Evolutionary conservation across 2,113 vertebrate genomes (phyloP).

Genomic region (Heteronetta atricapilla): DNA sequence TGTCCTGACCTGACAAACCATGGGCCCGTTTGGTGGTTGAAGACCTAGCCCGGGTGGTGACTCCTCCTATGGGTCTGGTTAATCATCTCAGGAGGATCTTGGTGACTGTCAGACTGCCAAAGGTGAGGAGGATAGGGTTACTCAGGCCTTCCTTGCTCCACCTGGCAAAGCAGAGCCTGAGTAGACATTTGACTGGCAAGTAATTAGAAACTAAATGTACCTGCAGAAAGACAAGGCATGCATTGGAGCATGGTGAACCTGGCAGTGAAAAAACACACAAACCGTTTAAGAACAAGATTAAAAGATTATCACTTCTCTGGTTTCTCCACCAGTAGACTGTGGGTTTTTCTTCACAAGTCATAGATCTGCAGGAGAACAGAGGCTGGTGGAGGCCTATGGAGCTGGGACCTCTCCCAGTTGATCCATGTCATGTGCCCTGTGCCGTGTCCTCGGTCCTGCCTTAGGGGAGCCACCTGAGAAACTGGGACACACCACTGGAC

Average conservation of each 20-base stretch:
- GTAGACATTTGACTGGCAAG: not conserved
- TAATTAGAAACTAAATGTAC: not conserved
- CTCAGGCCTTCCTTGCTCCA: not conserved
- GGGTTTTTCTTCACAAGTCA: not conserved
- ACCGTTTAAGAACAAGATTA: not conserved
- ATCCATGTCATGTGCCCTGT: not conserved
- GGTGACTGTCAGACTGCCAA: not conserved
- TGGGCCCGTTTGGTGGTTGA: not conserved
- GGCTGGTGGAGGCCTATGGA: not conserved
- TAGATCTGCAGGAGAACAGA: not conserved
- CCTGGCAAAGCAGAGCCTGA: not conserved
- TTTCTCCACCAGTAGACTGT: not conserved
- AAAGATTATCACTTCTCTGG: not conserved
- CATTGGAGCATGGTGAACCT: not conserved
- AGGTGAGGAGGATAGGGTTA: not conserved
- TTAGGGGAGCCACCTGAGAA: not conserved
- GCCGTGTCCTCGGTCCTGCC: not conserved
- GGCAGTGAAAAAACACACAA: not conserved
- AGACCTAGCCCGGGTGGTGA: not conserved
- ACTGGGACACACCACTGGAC: not conserved
- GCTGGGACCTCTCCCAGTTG: not conserved
- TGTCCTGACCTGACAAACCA: not conserved
- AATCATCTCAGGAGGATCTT: not conserved
- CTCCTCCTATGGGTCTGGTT: not conserved
- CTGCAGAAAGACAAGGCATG: not conserved